phyloP scores from a whole-genome alignment of 2,113 vertebrate genomes.

The Pygoscelis adeliae region DNA sequence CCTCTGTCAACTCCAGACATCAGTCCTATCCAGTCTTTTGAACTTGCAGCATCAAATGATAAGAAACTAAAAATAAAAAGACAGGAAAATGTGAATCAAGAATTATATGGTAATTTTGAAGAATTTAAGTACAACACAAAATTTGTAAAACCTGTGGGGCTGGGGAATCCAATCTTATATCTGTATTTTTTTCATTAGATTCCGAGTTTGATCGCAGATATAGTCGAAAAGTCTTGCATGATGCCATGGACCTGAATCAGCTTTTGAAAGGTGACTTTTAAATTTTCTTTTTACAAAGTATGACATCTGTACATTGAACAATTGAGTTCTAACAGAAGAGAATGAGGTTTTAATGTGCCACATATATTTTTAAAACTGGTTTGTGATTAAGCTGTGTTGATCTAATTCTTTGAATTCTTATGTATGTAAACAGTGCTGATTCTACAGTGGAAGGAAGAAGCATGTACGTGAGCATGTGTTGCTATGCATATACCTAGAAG shows the following conservation, averaged over 20 bases:
- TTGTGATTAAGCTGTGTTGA: background rate
- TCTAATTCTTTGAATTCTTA: background rate
- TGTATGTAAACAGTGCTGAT: background rate
- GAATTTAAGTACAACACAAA: slow-evolving; percentile 21
- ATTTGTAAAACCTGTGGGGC: background rate
- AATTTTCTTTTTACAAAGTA: background rate
- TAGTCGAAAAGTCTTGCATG: slow-evolving; percentile 74
- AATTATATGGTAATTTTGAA: slow-evolving; percentile 66
- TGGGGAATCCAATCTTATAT: background rate
- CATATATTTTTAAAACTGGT: background rate
- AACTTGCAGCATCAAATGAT: slow-evolving; percentile 74
- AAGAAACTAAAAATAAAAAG: slow-evolving; percentile 75
- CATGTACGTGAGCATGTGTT: background rate
- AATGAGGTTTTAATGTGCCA: background rate
- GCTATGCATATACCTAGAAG: background rate
- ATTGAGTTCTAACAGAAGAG: background rate
- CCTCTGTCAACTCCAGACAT: slow-evolving; percentile 87
- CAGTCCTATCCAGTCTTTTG: slow-evolving; percentile 83
- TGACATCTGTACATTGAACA: background rate
- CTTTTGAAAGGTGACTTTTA: slow-evolving; percentile 80
- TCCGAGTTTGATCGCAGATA: slow-evolving; percentile 64
- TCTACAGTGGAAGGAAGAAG: background rate
- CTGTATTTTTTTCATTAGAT: slow-evolving; percentile 54
- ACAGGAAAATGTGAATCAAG: slow-evolving; percentile 76
- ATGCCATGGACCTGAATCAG: slow-evolving; percentile 82